Base-by-base conservation (phyloP, 2,113 vertebrate genomes). In the Etheostoma cragini region DNA sequence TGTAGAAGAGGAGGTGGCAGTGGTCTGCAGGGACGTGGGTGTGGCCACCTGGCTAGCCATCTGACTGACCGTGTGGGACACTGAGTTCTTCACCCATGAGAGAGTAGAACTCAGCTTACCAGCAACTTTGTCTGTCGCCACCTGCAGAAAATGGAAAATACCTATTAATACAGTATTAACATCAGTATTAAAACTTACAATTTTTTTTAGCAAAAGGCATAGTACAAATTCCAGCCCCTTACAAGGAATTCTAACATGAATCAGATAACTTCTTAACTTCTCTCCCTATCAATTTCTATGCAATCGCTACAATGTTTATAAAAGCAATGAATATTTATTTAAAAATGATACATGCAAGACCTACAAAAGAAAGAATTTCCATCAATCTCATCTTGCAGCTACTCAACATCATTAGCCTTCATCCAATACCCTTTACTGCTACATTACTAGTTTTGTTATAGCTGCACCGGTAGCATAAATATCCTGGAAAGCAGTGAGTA, bases 71-170 rank as follows among this genome's bases (percentile, higher is more conserved):
- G 97, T 98, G 85, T 97, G 96, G 7, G 97, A 98, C 52, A 99
- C 97, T 0, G 98, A 99, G 96, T 97, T 99, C 97, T 98, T 99
- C 92, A 99, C 97, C 98, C 98, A 99, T 99, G 98, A 97, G 97
- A 99, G 96, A 97, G 98, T 99, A 93, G 98, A 99, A 96, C 97
- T 99, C 96, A 99, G 95, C 95, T 97, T 99, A 81, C 96, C 97
- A 90, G 98, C 94, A 96, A 98, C 97, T 93, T 97, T 99, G 94
- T 99, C 97, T 96, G 98, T 97, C 97, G 98, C 98, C 98, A 99
- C 98, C 98, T 99, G 91, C 4, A 14, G 3, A 72, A 80, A 50
- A 75, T 0, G 17, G n/a, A 81, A 35, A 69, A 66, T 0, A 49
- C 1, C 3, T 15, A 5, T 17, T 26, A 3, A 15, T 30, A 45